A percentile compares a stretch with the other conserved stretches of the same genome.
These are phyloP conservation scores for Plemyria rubiginata DNA, from an alignment of 2,888 invertebrate genomes.

Conservation along the genomic window DNA sequence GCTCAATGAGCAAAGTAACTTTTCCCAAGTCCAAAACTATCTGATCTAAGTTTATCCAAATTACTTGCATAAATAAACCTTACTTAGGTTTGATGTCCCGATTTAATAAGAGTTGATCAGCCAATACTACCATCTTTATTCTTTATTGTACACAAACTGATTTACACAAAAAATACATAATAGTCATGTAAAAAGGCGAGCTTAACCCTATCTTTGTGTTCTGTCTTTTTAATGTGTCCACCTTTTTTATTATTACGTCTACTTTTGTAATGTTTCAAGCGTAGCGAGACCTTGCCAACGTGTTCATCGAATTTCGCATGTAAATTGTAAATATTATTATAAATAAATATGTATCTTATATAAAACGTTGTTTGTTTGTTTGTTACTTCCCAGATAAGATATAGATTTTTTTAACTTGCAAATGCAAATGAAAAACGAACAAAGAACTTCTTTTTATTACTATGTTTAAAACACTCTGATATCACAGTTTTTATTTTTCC, in stretches of 20 bases:
- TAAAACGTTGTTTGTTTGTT: constrained; percentile 14
- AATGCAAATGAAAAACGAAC: too few species aligned
- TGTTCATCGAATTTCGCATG: constrained; percentile 33
- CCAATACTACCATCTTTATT: constrained; percentile 1
- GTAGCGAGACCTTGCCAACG: constrained; percentile 29
- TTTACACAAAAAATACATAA: too few species aligned
- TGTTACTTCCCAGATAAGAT: not conserved
- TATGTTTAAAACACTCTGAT: not conserved
- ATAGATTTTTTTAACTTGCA: too few species aligned
- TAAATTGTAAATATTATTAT: constrained; percentile 41
- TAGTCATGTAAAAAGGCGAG: too few species aligned
- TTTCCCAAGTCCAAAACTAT: not conserved
- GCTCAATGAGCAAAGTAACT: not conserved
- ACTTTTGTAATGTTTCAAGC: constrained; percentile 30
- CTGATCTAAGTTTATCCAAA: not conserved
- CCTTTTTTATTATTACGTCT: constrained; percentile 13
- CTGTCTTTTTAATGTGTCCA: constrained; percentile 25
- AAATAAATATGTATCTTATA: constrained; percentile 34
- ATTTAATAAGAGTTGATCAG: not conserved
- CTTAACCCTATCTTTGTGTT: too few species aligned
- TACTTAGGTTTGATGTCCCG: not conserved
- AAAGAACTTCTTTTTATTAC: too few species aligned
- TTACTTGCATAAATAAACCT: not conserved
- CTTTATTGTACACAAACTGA: too few species aligned
- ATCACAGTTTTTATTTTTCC: not conserved